These are phyloP conservation scores for Cremastinae sp. DNA, from an alignment of 2,888 invertebrate species.

Conservation along the genomic window DNA sequence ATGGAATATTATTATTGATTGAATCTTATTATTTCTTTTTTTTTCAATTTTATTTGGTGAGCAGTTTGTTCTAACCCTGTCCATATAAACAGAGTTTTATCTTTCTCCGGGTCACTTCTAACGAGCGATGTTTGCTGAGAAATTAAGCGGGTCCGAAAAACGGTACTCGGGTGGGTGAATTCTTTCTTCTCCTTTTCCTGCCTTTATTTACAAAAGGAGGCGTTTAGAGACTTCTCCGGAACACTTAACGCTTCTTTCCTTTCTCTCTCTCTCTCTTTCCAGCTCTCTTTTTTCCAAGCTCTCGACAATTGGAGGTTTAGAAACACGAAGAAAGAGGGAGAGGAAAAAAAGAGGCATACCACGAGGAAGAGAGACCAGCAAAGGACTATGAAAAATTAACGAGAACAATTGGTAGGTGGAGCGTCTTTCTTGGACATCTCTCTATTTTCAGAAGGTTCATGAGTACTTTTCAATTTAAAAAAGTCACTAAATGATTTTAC, in stretches of 20 bases:
- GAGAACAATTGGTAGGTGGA: slow-evolving; percentile 64
- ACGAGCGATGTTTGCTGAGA: too few relatives aligned
- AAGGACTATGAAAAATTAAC: slow-evolving; percentile 64
- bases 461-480: too few relatives aligned
- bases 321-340: slow-evolving; percentile 19
- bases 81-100: too few relatives aligned
- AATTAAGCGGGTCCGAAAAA: background rate
- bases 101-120: too few relatives aligned
- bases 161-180: slow-evolving; percentile 2
- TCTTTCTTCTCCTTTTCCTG: background rate
- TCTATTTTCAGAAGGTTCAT: too few relatives aligned
- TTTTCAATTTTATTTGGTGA: too few relatives aligned
- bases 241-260: background rate
- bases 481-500: too few relatives aligned
- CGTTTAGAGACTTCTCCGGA: slow-evolving; percentile 5
- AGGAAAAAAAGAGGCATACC: background rate
- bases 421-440: slow-evolving; percentile 19
- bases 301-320: slow-evolving; percentile 13
- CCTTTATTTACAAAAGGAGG: slow-evolving; percentile 11
- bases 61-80: too few relatives aligned
- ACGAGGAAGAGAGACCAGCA: slow-evolving; percentile 28
- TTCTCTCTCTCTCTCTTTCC: background rate
- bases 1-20: too few relatives aligned
- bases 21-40: too few relatives aligned
- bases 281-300: background rate